Evolutionary conservation across 2,888 invertebrate genomes (phyloP).

Genomic region (Ectobius pallidus): DNA sequence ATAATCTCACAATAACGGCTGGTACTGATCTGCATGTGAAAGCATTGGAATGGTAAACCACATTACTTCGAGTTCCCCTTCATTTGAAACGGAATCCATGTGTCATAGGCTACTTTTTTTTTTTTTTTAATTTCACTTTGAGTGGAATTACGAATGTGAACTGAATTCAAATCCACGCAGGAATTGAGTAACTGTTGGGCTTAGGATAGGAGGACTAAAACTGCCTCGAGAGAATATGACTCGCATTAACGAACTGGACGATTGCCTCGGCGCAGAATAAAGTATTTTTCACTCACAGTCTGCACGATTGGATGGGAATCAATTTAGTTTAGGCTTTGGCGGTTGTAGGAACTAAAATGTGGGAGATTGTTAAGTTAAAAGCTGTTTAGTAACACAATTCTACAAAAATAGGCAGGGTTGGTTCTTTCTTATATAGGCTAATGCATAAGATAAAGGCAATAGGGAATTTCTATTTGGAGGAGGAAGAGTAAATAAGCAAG

Average conservation of each 20-base stretch:
- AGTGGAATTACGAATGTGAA: not conserved
- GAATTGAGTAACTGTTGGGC: not conserved
- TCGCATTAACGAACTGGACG: constrained; percentile 7
- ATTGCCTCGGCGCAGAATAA: not conserved
- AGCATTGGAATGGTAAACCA: not conserved
- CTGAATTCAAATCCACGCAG: constrained; percentile 2
- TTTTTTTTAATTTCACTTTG: too few relatives aligned
- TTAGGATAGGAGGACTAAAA: not conserved
- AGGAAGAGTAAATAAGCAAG: too few relatives aligned
- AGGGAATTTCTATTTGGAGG: too few relatives aligned
- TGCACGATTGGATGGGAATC: not conserved
- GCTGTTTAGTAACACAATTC: too few relatives aligned
- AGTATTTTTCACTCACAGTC: not conserved
- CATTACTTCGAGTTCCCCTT: not conserved
- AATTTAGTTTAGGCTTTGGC: not conserved
- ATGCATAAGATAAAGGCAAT: too few relatives aligned
- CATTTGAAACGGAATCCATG: not conserved
- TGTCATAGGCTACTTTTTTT: not conserved
- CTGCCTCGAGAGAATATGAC: not conserved
- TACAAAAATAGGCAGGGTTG: too few relatives aligned
- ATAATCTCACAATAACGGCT: not conserved
- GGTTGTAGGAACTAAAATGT: too few relatives aligned
- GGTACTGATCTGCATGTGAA: not conserved
- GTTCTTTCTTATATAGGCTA: too few relatives aligned
- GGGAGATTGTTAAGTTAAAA: too few relatives aligned